phyloP scores from a whole-genome alignment of 2,113 vertebrate species.

The Acrocephalus arundinaceus region DNA sequence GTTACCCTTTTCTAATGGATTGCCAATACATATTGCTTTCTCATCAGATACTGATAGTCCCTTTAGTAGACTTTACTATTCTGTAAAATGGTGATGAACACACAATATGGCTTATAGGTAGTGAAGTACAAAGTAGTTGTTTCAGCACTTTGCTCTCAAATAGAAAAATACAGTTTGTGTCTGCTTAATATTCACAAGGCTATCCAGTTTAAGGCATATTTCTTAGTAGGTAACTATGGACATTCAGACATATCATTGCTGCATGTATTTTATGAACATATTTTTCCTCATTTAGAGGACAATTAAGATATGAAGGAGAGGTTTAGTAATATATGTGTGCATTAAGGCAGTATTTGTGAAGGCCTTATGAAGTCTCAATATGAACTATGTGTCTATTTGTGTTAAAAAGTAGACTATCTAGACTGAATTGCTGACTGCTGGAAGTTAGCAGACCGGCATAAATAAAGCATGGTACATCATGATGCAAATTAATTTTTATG shows the following conservation, averaged over 20 bases:
- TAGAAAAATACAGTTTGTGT: not conserved
- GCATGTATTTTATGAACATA: not conserved
- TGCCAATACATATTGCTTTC: constrained; percentile 60
- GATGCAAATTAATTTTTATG: not conserved
- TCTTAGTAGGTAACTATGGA: not conserved
- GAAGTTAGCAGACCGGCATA: not conserved
- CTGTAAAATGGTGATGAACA: constrained; percentile 28
- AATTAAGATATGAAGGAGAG: not conserved
- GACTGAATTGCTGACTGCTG: not conserved
- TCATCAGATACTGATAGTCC: constrained; percentile 62
- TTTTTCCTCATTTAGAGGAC: not conserved
- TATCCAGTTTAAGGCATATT: not conserved
- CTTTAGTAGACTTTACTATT: constrained; percentile 40
- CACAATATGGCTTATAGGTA: not conserved
- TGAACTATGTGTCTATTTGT: not conserved
- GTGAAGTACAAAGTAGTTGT: constrained; percentile 39
- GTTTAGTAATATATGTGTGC: not conserved
- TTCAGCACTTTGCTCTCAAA: constrained; percentile 40
- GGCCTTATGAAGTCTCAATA: not conserved
- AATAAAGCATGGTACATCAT: not conserved
- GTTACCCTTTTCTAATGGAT: constrained; percentile 63
- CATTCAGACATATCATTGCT: not conserved
- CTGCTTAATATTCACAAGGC: not conserved
- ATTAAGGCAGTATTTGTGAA: not conserved
- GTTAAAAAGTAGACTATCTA: not conserved